Evolutionary conservation across 1,140 invertebrate species (phyloP).

Genomic region (Papilio helenus): DNA sequence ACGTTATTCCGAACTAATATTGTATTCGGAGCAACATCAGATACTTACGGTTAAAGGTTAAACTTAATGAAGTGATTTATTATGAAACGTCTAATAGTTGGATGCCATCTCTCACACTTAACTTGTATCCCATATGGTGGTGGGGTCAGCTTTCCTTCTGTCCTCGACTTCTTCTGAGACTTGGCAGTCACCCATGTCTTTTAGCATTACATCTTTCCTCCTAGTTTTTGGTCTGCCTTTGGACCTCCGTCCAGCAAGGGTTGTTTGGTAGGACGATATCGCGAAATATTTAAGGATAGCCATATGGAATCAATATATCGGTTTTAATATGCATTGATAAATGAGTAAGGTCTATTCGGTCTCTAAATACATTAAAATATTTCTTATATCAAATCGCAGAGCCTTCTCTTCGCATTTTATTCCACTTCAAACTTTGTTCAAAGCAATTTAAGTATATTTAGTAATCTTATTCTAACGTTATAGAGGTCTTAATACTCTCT

Average conservation of each 20-base stretch:
- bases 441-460: neutral
- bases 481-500: neutral
- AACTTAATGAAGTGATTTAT: conserved; percentile 52
- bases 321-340: neutral
- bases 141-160: too few species aligned
- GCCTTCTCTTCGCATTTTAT: neutral
- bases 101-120: too few species aligned
- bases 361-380: neutral
- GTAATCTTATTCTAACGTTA: neutral
- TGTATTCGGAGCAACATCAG: conserved; percentile 62
- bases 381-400: neutral
- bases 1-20: conserved; percentile 70
- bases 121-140: too few species aligned
- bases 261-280: too few species aligned
- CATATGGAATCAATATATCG: conserved; percentile 36
- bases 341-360: neutral
- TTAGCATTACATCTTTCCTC: too few species aligned
- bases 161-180: too few species aligned
- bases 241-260: too few species aligned
- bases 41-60: conserved; percentile 56
- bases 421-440: neutral
- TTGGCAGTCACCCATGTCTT: too few species aligned
- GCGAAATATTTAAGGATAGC: neutral
- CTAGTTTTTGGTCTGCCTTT: too few species aligned
- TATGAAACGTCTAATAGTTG: conserved; percentile 18